These are phyloP conservation scores for Mergus octosetaceus DNA, from an alignment of 2,797 vertebrate genomes.

Conservation along the genomic window DNA sequence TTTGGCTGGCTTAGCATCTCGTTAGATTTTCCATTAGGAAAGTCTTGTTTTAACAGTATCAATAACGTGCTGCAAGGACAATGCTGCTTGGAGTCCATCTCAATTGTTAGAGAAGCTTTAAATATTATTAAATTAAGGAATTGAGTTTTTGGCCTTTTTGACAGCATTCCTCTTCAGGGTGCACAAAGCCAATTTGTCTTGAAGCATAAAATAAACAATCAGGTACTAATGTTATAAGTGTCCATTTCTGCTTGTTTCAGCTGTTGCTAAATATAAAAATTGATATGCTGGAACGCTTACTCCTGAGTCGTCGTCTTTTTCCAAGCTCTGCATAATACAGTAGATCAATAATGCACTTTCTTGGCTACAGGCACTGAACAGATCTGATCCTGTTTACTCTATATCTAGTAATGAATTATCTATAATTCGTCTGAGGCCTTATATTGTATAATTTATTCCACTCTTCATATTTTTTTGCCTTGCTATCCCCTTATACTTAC, in stretches of 20 bases:
- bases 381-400: conserved; percentile 41
- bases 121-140: conserved; percentile 39
- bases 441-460: background rate
- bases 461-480: background rate
- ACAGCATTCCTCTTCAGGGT: conserved; percentile 21
- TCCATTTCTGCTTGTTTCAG: conserved; percentile 64
- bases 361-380: background rate
- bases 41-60: background rate
- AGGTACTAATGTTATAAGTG: conserved; percentile 45
- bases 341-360: conserved; percentile 56
- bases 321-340: conserved; percentile 14
- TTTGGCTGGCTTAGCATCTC: background rate
- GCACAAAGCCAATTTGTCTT: conserved; percentile 36
- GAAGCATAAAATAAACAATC: conserved; percentile 50
- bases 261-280: conserved; percentile 66
- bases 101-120: conserved; percentile 14
- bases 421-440: background rate
- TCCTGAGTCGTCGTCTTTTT: background rate
- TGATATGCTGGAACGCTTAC: conserved; percentile 46
- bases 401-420: conserved; percentile 48
- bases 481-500: background rate
- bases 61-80: background rate
- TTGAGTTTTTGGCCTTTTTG: conserved; percentile 43
- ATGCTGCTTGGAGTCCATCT: background rate
- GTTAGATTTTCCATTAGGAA: background rate